A percentile compares a stretch with the other conserved stretches of the same genome.
phyloP scores from a whole-genome alignment of 2,797 vertebrate species.

The Crocodylus rhombifer region DNA sequence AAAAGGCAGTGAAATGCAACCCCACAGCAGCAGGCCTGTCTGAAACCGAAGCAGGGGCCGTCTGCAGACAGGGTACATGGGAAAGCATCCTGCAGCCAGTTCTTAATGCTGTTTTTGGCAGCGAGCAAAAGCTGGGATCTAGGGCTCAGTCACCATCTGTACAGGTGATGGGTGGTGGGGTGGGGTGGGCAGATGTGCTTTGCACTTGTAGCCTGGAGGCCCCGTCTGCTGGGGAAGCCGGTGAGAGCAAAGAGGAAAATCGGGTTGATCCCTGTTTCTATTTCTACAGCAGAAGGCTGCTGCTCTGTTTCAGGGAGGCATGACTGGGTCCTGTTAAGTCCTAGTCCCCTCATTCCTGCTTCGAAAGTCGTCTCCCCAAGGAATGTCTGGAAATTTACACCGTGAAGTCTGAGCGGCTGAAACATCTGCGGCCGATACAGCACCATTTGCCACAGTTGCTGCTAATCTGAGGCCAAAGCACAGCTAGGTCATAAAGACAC shows the following conservation, averaged over 20 bases:
- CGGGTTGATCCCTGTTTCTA: neutral
- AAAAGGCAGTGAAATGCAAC: neutral
- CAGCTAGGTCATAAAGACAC: neutral
- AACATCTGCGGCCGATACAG: constrained; percentile 67
- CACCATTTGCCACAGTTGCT: fast-evolving
- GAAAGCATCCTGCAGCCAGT: constrained; percentile 31
- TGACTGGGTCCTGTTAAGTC: neutral
- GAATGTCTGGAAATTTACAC: constrained; percentile 77
- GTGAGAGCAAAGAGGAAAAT: constrained; percentile 19
- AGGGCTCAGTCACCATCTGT: neutral
- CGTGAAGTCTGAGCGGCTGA: constrained; percentile 70
- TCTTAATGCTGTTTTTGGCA: constrained; percentile 30
- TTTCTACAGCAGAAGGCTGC: neutral
- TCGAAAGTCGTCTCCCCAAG: constrained; percentile 38
- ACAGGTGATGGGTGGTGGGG: constrained; percentile 30
- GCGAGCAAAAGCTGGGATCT: neutral
- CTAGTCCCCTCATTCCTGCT: constrained; percentile 29
- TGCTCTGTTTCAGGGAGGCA: constrained; percentile 16
- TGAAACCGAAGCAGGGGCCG: neutral
- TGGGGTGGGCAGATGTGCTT: neutral
- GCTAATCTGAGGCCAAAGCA: neutral
- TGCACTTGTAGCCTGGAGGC: fast-evolving
- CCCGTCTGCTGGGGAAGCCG: fast-evolving
- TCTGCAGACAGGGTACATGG: fast-evolving
- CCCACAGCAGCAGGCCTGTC: fast-evolving